phyloP scores from a whole-genome alignment of 2,113 vertebrate genomes.

The Saguinus imperator region DNA sequence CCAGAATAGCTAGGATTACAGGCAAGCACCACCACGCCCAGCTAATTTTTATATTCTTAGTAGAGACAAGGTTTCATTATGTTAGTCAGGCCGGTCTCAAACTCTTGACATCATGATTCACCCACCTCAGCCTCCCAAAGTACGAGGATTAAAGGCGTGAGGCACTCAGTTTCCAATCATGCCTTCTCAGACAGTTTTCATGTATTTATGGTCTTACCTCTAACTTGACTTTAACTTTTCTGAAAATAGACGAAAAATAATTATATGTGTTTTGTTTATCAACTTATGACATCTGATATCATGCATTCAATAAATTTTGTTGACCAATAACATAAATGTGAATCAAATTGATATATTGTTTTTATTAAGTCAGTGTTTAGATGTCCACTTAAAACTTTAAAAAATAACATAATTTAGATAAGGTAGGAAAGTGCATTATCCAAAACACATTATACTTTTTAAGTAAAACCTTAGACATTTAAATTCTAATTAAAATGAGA shows the following conservation, averaged over 20 bases:
- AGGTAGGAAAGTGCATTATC: not conserved
- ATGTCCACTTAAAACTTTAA: not conserved
- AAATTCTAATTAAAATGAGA: slow-evolving; percentile 12
- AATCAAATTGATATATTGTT: not conserved
- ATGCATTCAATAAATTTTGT: not conserved
- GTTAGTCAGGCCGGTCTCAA: too few species aligned
- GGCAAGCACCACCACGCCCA: too few species aligned
- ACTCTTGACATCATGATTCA: too few species aligned
- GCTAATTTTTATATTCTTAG: too few species aligned
- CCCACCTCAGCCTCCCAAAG: too few species aligned
- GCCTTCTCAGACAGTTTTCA: not conserved
- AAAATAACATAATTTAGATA: not conserved
- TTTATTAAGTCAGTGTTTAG: not conserved
- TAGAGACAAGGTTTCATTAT: too few species aligned
- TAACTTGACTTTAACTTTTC: not conserved
- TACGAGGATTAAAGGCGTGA: too few species aligned
- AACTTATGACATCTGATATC: not conserved
- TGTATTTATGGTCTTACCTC: not conserved
- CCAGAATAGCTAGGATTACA: too few species aligned
- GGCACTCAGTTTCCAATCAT: not conserved
- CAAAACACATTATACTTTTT: not conserved
- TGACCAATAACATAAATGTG: not conserved
- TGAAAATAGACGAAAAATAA: not conserved
- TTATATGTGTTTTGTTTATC: not conserved
- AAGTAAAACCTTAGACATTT: not conserved